Percentiles rank a stretch among this genome's conserved stretches.
These are phyloP conservation scores for Lerema accius DNA, from an alignment of 1,140 invertebrate genomes.

Conservation along the genomic window DNA sequence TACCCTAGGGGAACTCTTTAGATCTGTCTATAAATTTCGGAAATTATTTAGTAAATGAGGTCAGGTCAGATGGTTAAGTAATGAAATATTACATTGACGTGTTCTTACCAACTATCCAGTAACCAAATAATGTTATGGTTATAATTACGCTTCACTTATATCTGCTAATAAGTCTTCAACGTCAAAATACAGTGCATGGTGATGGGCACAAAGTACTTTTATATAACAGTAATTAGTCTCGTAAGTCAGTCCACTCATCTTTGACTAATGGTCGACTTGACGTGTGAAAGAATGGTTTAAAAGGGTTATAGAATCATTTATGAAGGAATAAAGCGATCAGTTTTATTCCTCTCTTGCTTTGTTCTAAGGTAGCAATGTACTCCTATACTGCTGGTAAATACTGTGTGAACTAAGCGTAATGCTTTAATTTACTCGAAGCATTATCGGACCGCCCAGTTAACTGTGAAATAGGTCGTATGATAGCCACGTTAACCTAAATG, in stretches of 20 bases:
- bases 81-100: neutral
- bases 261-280: slow-evolving; percentile 19
- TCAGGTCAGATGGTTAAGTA: too few relatives aligned
- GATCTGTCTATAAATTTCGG: too few relatives aligned
- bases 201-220: slow-evolving; percentile 56
- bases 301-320: slow-evolving; percentile 3
- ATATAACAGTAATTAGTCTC: slow-evolving; percentile 64
- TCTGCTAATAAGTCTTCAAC: slow-evolving; percentile 37
- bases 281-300: slow-evolving; percentile 10
- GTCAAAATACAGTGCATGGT: slow-evolving; percentile 42
- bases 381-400: neutral
- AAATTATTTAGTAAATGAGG: too few relatives aligned
- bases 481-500: too few relatives aligned
- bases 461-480: too few relatives aligned
- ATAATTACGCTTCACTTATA: slow-evolving; percentile 17
- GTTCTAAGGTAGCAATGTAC: neutral
- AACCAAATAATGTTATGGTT: neutral
- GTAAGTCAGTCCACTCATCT: slow-evolving; percentile 38
- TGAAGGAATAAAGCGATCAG: neutral
- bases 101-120: neutral
- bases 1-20: too few relatives aligned
- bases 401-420: too few relatives aligned
- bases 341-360: neutral
- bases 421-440: too few relatives aligned
- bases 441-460: too few relatives aligned